Conservation (phyloP, 2,113 vertebrate genomes). For the Carassius gibelio region DNA sequence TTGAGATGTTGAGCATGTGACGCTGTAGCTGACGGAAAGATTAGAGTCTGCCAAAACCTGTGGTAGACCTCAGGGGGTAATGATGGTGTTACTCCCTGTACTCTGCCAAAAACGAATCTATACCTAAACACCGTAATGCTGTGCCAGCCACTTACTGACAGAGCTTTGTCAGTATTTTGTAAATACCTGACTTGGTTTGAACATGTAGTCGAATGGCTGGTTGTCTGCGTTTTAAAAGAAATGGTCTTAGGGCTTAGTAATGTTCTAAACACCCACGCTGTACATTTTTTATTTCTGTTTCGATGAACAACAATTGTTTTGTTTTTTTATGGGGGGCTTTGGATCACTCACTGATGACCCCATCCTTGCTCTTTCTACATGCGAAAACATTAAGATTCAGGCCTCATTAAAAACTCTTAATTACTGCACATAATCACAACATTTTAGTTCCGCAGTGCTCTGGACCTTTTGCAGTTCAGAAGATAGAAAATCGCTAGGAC, state of each 20-base stretch:
- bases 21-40: neutral
- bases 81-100: neutral
- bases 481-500: neutral
- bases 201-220: conserved; percentile 15
- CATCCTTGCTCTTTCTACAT: neutral
- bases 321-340: neutral
- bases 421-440: conserved; percentile 6
- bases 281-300: neutral
- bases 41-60: neutral
- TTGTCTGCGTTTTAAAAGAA: conserved; percentile 4
- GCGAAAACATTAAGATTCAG: conserved; percentile 31
- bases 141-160: conserved; percentile 7
- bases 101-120: neutral
- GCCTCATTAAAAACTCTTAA: conserved; percentile 43
- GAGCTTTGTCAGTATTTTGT: neutral
- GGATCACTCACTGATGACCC: conserved; percentile 12
- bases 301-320: neutral
- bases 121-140: neutral
- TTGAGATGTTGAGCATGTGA: neutral
- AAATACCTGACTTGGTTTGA: conserved; percentile 7
- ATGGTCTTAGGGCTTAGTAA: neutral
- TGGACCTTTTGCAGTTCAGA: conserved; percentile 30
- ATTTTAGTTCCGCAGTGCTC: conserved; percentile 16
- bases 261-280: conserved; percentile 16
- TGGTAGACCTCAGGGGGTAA: neutral